Evolutionary conservation across 1,140 invertebrate genomes (phyloP).

Genomic region (Platyura marginata): DNA sequence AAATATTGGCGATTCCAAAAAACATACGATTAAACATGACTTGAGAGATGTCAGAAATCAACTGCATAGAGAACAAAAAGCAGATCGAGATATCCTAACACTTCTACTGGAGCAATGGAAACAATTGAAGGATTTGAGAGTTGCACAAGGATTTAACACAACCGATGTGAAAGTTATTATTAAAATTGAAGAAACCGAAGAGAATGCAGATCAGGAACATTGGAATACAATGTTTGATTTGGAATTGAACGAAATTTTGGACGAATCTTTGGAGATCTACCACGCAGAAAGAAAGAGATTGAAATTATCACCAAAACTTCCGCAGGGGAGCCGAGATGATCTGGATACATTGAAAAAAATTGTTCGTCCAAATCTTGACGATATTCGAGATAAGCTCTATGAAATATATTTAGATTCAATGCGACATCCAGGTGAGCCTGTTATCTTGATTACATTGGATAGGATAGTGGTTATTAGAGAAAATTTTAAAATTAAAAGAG

Average conservation of each 20-base stretch:
- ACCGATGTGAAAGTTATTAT: slow-evolving; percentile 23
- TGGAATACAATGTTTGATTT: slow-evolving; percentile 15
- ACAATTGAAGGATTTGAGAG: slow-evolving; percentile 19
- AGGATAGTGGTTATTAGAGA: too few species aligned
- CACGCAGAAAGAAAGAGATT: slow-evolving; percentile 9
- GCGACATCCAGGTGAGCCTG: slow-evolving; percentile 28
- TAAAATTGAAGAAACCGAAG: slow-evolving; percentile 11
- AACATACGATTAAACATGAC: slow-evolving; percentile 9
- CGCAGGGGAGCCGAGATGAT: slow-evolving; percentile 8
- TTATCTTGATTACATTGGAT: slow-evolving; percentile 24
- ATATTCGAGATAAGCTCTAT: slow-evolving; percentile 15
- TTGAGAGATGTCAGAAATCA: slow-evolving; percentile 17
- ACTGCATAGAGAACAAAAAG: slow-evolving; percentile 18
- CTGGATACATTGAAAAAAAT: slow-evolving; percentile 5
- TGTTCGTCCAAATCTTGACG: slow-evolving; percentile 17
- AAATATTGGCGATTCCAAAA: slow-evolving; percentile 3
- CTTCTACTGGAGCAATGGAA: slow-evolving; percentile 22
- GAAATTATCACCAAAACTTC: slow-evolving; percentile 1
- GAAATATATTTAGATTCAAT: slow-evolving; percentile 23
- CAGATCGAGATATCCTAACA: slow-evolving; percentile 15
- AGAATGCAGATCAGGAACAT: slow-evolving; percentile 9
- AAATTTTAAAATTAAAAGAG: slow-evolving; percentile 10
- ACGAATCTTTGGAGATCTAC: slow-evolving; percentile 17
- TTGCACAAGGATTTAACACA: slow-evolving; percentile 16
- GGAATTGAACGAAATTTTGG: slow-evolving; percentile 22